Evolutionary conservation across 37 sponge, comb jelly and placozoan species (phyloP).

Genomic region (Theonella swinhoei): DNA sequence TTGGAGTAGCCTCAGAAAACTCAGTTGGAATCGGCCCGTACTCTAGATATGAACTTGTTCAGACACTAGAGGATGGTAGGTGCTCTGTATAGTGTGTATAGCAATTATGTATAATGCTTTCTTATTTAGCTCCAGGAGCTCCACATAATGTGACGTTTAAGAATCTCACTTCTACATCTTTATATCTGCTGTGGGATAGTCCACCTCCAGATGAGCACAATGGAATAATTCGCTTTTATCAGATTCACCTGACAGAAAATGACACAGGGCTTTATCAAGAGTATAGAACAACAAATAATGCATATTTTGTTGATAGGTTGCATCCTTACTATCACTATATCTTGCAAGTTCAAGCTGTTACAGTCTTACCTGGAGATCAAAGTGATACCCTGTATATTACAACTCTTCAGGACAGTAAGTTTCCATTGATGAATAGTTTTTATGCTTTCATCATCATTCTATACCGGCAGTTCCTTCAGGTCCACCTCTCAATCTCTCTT

Average conservation of each 20-base stretch:
- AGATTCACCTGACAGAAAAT: not conserved
- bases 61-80: constrained; percentile 1
- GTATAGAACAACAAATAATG: not conserved
- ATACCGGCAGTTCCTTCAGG: not conserved
- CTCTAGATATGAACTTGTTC: not conserved
- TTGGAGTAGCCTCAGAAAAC: not conserved
- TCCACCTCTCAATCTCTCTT: not conserved
- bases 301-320: constrained; percentile 15
- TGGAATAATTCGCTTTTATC: constrained; percentile 4
- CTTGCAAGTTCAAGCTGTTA: not conserved
- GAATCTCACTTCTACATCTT: not conserved
- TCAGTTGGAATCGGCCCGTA: constrained; percentile 21
- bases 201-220: constrained; percentile 8
- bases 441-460: not conserved
- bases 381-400: not conserved
- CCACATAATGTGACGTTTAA: not conserved
- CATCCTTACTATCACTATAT: constrained; percentile 18
- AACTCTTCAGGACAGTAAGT: constrained; percentile 1
- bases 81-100: not conserved
- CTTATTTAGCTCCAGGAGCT: not conserved
- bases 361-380: not conserved
- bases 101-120: not conserved
- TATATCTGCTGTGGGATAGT: not conserved
- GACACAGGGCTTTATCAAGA: not conserved
- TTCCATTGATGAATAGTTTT: not conserved